phyloP scores from a whole-genome alignment of 1,140 invertebrate genomes.

The Conopomorpha cramerella region DNA sequence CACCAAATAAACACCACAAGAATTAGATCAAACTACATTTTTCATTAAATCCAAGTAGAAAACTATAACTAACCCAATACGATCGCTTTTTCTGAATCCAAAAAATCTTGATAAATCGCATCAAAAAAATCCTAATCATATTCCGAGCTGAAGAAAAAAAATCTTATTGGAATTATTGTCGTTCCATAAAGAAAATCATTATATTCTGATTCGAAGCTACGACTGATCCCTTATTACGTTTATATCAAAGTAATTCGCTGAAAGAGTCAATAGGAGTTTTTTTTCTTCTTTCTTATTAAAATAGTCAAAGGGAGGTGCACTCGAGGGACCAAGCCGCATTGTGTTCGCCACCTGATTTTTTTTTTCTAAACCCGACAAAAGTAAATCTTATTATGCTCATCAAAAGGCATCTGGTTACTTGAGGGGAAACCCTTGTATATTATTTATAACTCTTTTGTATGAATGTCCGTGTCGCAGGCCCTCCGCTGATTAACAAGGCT shows the following conservation, averaged over 20 bases:
- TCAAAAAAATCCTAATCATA: too few species aligned
- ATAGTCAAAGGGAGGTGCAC: slow-evolving; percentile 35
- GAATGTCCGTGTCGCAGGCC: too few species aligned
- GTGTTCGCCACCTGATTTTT: slow-evolving; percentile 44
- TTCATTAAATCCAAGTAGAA: too few species aligned
- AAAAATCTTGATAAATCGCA: too few species aligned
- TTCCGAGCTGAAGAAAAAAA: too few species aligned
- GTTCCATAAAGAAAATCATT: too few species aligned
- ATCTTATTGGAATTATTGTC: too few species aligned
- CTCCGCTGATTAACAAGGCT: too few species aligned
- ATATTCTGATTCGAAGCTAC: slow-evolving; percentile 53
- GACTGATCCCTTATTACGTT: slow-evolving; percentile 46
- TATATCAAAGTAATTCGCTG: slow-evolving; percentile 44
- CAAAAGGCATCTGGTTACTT: slow-evolving; percentile 43
- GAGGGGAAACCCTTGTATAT: slow-evolving; percentile 30
- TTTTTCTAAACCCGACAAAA: slow-evolving; percentile 33
- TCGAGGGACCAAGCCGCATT: slow-evolving; percentile 30
- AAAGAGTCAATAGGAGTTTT: slow-evolving; percentile 29
- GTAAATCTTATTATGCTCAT: slow-evolving; percentile 51
- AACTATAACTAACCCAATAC: too few species aligned
- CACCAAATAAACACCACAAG: too few species aligned
- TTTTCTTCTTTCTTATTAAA: slow-evolving; percentile 59
- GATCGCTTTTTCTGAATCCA: too few species aligned
- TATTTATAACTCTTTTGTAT: slow-evolving; percentile 27
- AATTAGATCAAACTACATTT: too few species aligned